phyloP scores from a whole-genome alignment of 2,797 vertebrate species.

The Zonotrichia albicollis region DNA sequence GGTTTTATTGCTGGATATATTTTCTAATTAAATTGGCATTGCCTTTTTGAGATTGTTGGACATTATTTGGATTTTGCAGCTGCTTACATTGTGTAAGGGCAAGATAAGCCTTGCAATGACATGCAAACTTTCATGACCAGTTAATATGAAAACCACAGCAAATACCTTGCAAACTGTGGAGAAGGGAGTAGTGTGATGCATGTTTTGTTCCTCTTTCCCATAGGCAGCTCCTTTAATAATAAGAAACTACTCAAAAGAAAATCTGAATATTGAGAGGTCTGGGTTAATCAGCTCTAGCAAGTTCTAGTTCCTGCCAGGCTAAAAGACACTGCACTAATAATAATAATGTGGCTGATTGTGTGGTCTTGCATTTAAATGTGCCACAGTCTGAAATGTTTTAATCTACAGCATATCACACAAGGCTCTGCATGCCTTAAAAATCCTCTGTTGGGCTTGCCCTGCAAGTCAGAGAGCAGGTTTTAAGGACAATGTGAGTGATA shows the following conservation, averaged over 20 bases:
- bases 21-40: slow-evolving; percentile 19
- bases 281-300: not conserved
- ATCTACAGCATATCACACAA: not conserved
- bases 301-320: not conserved
- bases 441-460: not conserved
- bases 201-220: not conserved
- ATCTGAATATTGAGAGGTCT: not conserved
- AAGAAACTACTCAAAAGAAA: not conserved
- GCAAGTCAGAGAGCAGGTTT: not conserved
- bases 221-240: not conserved
- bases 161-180: not conserved
- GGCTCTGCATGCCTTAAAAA: not conserved
- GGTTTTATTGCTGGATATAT: slow-evolving; percentile 11
- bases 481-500: not conserved
- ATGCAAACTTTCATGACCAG: not conserved
- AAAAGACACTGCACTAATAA: not conserved
- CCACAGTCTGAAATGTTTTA: not conserved
- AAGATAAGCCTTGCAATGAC: not conserved
- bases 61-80: not conserved
- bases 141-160: not conserved
- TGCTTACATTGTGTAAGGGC: not conserved
- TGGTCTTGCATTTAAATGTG: not conserved
- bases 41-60: not conserved
- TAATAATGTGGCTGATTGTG: not conserved
- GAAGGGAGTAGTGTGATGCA: not conserved